Evolutionary conservation across 2,797 vertebrate genomes (phyloP), one percentile per base, ranked within the genome.

Genomic region (Coluber constrictor): DNA sequence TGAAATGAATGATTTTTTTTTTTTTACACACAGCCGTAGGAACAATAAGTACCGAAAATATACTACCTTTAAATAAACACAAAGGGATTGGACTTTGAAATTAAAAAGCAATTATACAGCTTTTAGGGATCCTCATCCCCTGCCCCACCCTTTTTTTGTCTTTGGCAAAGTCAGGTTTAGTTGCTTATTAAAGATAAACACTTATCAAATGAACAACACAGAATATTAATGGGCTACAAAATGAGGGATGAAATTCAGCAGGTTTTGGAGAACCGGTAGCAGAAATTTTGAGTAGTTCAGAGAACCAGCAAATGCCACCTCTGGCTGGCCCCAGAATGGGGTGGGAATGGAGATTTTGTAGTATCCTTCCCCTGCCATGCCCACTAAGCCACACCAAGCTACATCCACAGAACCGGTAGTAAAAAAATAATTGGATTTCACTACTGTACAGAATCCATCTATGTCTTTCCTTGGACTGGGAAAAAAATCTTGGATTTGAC

Each of bases 1-100:
- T 97, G 98, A 98, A 98, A 98, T 98, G 97, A 98, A 98, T 96
- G 97, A 97, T 97, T 97, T 97, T 97, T 97, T 98, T 29, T 97
- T 74, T 91, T 70, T 3, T 7, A 98, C 97, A 96, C 96, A 95
- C 97, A 97, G 96, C 93, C 95, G 97, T 97, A 96, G 97, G 96
- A 98, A 97, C 98, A 97, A 97, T 98, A 97, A 97, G 96, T 96
- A 96, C 97, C 96, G n/a, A 97, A 97, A 97, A 98, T 97, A 97
- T 95, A 96, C 97, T 97, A 98, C 97, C 97, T 98, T 97, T 97
- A 96, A 97, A 96, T 96, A 97, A 11, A 96, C 97, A 98, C 97
- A 97, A 97, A 98, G 96, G 94, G 96, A 95, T 94, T 79, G 92
- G 95, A 96, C 96, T 96, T 96, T 97, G 96, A 97, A 98, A 98